Percentiles rank a stretch among this genome's conserved stretches.
phyloP scores from a whole-genome alignment of 2,888 invertebrate species.

The Amiota mariae region DNA sequence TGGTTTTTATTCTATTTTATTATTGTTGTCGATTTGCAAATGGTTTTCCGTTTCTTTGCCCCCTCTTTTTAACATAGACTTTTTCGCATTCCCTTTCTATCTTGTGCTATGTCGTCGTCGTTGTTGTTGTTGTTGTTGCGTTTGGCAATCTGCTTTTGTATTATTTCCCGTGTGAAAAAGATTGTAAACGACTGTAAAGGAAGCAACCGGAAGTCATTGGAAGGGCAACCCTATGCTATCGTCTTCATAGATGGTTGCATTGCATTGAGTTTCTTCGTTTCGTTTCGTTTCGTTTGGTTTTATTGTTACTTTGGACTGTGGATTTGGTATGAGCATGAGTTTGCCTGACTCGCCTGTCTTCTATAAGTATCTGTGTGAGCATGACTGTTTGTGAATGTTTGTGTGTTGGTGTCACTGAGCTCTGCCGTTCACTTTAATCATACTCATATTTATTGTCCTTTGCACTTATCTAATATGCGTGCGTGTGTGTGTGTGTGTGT shows the following conservation, averaged over 20 bases:
- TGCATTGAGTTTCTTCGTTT: too few species aligned
- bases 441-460: slow-evolving; percentile 1
- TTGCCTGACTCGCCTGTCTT: not conserved
- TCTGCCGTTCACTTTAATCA: slow-evolving; percentile 26
- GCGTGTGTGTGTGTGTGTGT: not conserved
- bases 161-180: slow-evolving; percentile 65
- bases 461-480: not conserved
- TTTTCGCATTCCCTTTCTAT: slow-evolving; percentile 57
- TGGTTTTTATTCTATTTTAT: not conserved
- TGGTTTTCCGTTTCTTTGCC: slow-evolving; percentile 61
- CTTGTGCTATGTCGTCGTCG: slow-evolving; percentile 31
- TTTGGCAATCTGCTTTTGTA: slow-evolving; percentile 38
- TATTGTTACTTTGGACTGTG: too few species aligned
- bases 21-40: slow-evolving; percentile 56
- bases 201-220: slow-evolving; percentile 49
- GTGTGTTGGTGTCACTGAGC: slow-evolving; percentile 44
- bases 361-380: slow-evolving; percentile 23
- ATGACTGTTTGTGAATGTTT: slow-evolving; percentile 46
- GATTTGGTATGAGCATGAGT: too few species aligned
- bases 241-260: too few species aligned
- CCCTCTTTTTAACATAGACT: slow-evolving; percentile 46
- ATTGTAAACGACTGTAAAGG: not conserved
- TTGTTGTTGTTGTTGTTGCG: slow-evolving; percentile 49
- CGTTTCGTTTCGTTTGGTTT: too few species aligned
- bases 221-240: not conserved